Conservation (phyloP, 2,797 vertebrate species). For the Anguilla pacifica region DNA sequence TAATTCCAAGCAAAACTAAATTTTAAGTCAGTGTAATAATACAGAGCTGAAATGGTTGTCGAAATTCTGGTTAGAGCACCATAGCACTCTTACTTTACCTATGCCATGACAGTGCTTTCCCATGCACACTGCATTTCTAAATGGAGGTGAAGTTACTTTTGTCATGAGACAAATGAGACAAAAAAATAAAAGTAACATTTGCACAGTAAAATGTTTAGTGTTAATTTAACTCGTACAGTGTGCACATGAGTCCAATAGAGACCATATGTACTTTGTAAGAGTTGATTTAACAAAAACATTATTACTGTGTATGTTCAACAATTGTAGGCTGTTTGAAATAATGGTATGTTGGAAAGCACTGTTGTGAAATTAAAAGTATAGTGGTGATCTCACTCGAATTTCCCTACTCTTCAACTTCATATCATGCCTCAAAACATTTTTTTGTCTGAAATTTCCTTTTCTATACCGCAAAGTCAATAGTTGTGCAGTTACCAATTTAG, state of each 20-base stretch:
- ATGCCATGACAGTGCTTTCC: not conserved
- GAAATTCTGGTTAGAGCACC: not conserved
- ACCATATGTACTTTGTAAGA: no score
- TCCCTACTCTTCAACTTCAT: not conserved
- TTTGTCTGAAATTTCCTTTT: no score
- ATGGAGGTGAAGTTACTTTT: not conserved
- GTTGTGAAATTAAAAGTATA: not conserved
- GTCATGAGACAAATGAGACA: not conserved
- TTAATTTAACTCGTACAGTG: no score
- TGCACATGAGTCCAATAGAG: no score
- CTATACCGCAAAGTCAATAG: no score
- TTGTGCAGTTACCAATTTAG: no score
- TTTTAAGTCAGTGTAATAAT: not conserved
- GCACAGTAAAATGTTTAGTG: no score
- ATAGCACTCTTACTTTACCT: not conserved
- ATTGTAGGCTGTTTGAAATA: not conserved
- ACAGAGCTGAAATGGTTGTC: not conserved
- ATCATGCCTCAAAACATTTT: no score
- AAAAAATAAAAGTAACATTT: no score
- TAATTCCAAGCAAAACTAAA: not conserved
- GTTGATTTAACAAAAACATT: no score
- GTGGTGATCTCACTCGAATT: not conserved
- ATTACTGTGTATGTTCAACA: no score
- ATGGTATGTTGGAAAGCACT: not conserved
- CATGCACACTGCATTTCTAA: not conserved